Evolutionary conservation across 2,797 vertebrate species (phyloP), one percentile per base, ranked within the genome.

Genomic region (Australoheros facetus): DNA sequence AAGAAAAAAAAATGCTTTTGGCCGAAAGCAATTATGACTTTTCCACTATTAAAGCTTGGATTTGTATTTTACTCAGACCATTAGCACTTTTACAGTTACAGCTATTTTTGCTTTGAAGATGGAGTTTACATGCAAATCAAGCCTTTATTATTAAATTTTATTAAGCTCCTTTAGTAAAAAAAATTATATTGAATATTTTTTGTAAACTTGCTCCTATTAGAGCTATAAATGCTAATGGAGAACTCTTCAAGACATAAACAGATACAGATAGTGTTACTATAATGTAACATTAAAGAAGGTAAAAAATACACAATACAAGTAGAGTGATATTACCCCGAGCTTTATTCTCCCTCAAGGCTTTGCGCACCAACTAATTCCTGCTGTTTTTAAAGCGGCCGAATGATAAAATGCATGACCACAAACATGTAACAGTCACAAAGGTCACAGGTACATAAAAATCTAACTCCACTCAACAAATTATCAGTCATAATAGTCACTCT

Each of bases 401-500:
- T 30, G 48, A 66, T 66, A 66, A 28, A 17, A 66, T 69, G 42
- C 62, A 30, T 51, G 42, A 51, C 62, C 28, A 10, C 62, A 69
- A 51, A 7, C 42, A 45, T 16, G 13, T 4, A 45, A 45, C 42
- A 51, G 23, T 69, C 26, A 1, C 16, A 69, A 48, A 51, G 28
- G 26, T 30, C 62, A 69, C 62, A 51, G 62, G 42, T 51, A 16
- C 42, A 32, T 34, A 34, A 73, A 14, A 28, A 51, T 56, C 70
- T 21, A 66, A 73, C 79, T 53, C 76, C 21, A 26, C 56, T 71
- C 59, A 83, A 74, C 70, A 80, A 62, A 77, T 42, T 48, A 26
- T 30, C 72, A 58, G 83, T 80, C 28, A 32, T 42, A 80, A 66
- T 62, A 75, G 69, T 56, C 26, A 13, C 64, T 81, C 80, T 66